Base-by-base conservation (phyloP, 2,888 invertebrate genomes). In the Philereme transversata region DNA sequence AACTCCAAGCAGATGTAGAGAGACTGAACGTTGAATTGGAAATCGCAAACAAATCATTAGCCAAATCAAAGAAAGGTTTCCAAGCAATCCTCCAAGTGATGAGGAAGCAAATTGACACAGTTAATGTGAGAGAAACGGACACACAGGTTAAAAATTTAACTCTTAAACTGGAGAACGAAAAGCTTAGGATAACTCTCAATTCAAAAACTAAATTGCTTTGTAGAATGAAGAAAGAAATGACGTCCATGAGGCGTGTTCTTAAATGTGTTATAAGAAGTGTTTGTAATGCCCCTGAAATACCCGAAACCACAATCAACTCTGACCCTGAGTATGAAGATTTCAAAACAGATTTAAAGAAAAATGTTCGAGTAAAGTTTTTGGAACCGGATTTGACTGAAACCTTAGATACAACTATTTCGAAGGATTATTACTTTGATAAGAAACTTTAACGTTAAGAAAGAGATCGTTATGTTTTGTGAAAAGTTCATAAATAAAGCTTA, bases 151-250 rank as follows among this genome's bases (percentile, higher is more conserved):
- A 76, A 46, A 83, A 79, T 70, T 55, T 87, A 51, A 60, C 66
- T 6, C 64, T 88, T 55, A 82, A 81, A 64, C 67, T 91, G 45
- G 90, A 91, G 55, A 90, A 88, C 52, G 86, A 88, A 62, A 91
- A 88, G 73, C 68, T 90, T 22, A 83, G 75, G 60, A 73, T 78
- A 11, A 57, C 83, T 9, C 66, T 90, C n/a, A 77, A 81, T 5
- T 83, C 82, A 1, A 89, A 87, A 75, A 72, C 79, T 8, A 83
- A 79, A 68, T 65, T 86, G 50, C 64, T 86, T 3, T 68, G 64
- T 10, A 87, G 78, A 72, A 69, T 89, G 11, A 83, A 81, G 65
- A 87, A 80, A 49, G 90, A 90, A 69, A 64, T 90, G 54, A 51
- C 64, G 2, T 78, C 62, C 51, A 77, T 88, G 72, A 89, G 80